Base-by-base conservation (phyloP, 2,888 invertebrate species). In the Ectobius pallidus region DNA sequence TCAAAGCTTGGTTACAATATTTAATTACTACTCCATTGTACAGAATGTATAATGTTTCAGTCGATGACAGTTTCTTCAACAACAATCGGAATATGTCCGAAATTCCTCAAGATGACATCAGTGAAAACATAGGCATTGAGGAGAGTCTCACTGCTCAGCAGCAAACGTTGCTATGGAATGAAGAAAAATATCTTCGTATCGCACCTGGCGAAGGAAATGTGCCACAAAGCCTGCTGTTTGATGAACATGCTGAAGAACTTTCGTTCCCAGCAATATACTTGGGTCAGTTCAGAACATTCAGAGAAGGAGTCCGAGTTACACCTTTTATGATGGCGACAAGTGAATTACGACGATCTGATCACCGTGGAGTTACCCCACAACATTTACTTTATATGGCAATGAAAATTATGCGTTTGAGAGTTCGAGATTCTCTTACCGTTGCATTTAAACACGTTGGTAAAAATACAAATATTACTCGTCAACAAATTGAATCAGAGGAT, bases 181-280 rank as follows among this genome's bases (percentile, higher is more conserved):
- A 74, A 14, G 79, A 79, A 11, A 25, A 74, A 67, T 77, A 69
- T 70, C 63, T 77, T 6, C 14, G 55, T 7, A 74, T 74, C 76
- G 76, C 76, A 42, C 77, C 77, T 0, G 76, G 75, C 11, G 76
- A 81, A 49, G 75, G 52, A 73, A 74, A 76, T n/a, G 77, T 55
- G 3, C 80, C 81, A 44, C 76, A 77, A 0, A 80, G 78, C 77
- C 78, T 81, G 70, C 75, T 83, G 76, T 81, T 27, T 62, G 82
- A 82, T 75, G 77, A 77, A 73, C 80, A 82, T 78, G 81, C 81
- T 14, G 82, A 83, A 80, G 83, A 83, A 71, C 68, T 83, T 20
- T 82, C 82, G 2, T 83, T 83, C 77, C 83, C 82, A 3, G 25
- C 73, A 22, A 83, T 83, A 77, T 84, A 84, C 78, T 78, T 72